Conservation (phyloP, 2,797 vertebrate species). For the Melanotaenia boesemani region DNA sequence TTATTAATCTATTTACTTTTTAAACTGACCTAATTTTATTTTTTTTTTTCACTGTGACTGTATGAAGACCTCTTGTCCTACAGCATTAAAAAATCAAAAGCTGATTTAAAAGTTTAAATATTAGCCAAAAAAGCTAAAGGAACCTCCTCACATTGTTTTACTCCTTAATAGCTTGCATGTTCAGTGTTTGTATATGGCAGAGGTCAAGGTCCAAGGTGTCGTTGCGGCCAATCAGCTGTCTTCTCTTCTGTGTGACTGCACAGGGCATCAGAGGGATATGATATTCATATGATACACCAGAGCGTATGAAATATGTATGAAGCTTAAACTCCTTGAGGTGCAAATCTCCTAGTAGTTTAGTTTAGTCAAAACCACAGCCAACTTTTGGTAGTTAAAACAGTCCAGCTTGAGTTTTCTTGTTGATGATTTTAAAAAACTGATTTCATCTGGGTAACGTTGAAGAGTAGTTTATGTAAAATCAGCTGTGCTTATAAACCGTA, state of each 20-base stretch:
- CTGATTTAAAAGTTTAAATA: neutral
- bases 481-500: constrained; percentile 11
- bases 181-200: neutral
- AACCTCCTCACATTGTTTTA: neutral
- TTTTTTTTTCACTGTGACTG: neutral
- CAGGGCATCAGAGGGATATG: neutral
- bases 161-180: constrained; percentile 16
- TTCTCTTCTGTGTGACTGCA: constrained; percentile 3
- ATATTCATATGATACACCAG: constrained; percentile 9
- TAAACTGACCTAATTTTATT: neutral
- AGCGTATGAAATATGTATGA: constrained; percentile 39
- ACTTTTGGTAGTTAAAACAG: neutral
- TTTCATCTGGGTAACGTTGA: constrained; percentile 41
- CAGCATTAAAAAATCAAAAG: neutral
- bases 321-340: constrained; percentile 13
- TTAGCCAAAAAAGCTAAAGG: neutral
- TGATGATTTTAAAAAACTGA: constrained; percentile 39
- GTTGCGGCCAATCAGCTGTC: constrained; percentile 18
- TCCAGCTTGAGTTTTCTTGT: neutral
- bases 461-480: constrained; percentile 11
- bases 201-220: constrained; percentile 31
- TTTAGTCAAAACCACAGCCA: neutral
- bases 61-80: neutral
- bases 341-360: constrained; percentile 13
- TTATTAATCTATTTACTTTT: neutral